Evolutionary conservation across 1,140 invertebrate species (phyloP), one percentile per base, ranked within the genome.

Genomic region (Gonioctena quinquepunctata): DNA sequence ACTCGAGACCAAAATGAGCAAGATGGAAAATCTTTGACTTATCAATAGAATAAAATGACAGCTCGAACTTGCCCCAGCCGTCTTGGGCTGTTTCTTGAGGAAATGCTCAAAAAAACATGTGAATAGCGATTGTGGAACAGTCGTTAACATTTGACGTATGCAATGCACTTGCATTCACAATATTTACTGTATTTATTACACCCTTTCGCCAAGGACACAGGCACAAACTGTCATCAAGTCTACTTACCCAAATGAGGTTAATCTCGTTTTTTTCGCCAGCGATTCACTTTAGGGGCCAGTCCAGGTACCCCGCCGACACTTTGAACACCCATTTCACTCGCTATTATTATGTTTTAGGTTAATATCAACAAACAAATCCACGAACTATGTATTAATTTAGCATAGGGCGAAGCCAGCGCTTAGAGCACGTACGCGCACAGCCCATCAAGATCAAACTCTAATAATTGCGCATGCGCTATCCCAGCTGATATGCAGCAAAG

Each of bases 161-260:
- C 49, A 50, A 59, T 23, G 33, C 28, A 61, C 27, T 25, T 56
- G 54, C 42, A 42, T 42, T 16, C n/a, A 48, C 54, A 33, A 22
- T 13, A 68, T 59, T 68, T 59, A 66, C 61, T 23, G 48, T 52
- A 25, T 26, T 25, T 64, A 65, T 54, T 66, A 76, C 77, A 78
- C 77, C 76, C 76, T 79, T 73, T 68, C 70, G 54, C 60, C 77
- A 77, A 79, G 77, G 77, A 79, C 76, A 77, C 70, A 70, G n/a
- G n/a, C 33, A 68, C 68, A 76, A 78, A 77, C 76, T 77, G 76
- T 75, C 74, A 77, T 68, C 52, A 50, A 72, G 67, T 66, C 50
- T 63, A 79, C 77, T 79, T 71, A 79, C 73, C 72, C 70, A 63
- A 78, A 77, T 77, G 74, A 79, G 77, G 77, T 79, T 79, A 79